Evolutionary conservation across 2,113 vertebrate genomes (phyloP).

Genomic region (Rhabdornis inornatus): DNA sequence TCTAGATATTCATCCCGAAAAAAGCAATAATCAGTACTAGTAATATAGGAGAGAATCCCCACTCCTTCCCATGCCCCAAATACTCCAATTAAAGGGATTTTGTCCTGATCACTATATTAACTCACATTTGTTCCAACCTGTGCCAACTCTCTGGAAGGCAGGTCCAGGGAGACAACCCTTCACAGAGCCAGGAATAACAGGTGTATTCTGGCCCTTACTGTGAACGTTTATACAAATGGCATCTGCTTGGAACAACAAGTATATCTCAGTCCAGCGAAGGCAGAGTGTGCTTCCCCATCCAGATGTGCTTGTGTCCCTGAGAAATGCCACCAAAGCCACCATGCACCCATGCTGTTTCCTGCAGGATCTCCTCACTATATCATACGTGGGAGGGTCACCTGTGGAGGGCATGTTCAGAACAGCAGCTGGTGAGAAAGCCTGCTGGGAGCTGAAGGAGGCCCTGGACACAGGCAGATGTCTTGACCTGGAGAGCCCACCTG

Average conservation of each 20-base stretch:
- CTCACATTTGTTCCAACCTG: not conserved
- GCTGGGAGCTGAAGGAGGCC: not conserved
- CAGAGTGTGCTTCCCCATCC: not conserved
- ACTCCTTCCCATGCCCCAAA: not conserved
- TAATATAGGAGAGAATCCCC: not conserved
- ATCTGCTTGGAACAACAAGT: not conserved
- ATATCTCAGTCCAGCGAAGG: not conserved
- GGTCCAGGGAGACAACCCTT: not conserved
- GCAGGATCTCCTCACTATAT: not conserved
- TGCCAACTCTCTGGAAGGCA: not conserved
- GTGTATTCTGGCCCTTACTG: not conserved
- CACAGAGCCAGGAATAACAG: not conserved
- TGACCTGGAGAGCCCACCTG: not conserved
- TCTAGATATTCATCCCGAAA: not conserved
- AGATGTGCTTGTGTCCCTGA: not conserved
- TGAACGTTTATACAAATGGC: not conserved
- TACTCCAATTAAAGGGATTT: not conserved
- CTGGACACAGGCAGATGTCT: not conserved
- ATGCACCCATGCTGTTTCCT: not conserved
- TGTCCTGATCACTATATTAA: not conserved
- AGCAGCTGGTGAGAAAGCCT: not conserved
- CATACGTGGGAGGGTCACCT: rapidly evolving
- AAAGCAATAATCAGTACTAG: not conserved
- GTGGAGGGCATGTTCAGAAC: not conserved
- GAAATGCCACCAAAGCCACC: not conserved